Evolutionary conservation across 2,797 vertebrate genomes (phyloP), one percentile per base, ranked within the genome.

Genomic region (Liasis olivaceus): DNA sequence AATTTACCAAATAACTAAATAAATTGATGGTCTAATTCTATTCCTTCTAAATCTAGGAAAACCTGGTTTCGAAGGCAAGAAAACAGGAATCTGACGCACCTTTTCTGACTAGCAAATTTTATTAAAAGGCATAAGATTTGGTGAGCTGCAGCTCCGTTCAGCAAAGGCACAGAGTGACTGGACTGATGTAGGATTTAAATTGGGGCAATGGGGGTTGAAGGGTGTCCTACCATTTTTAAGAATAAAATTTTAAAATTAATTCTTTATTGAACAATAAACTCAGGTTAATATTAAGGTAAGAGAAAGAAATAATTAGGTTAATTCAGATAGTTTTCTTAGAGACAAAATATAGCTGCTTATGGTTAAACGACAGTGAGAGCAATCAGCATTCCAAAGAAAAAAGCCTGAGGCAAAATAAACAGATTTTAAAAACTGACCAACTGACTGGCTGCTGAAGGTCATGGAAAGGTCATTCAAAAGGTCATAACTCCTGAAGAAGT

Each of bases 381-480:
- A 69, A 69, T 60, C 24, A n/a, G 36, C 62, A 86, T 89, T 92
- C 81, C 88, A 86, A 89, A 89, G 51, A 85, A 60, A 84, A 89
- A 84, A 26, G n/a, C 59, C 87, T 62, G 12, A 86, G 89, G 54
- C 88, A 72, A 89, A 89, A 92, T 58, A 92, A 92, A 42, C n/a
- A 89, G 28, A 77, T 31, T 69, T 66, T 31, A 42, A 60, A 81
- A 88, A 64, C 36, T 42, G 64, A 66, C 54, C 42, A 72, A 77
- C 8, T 86, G 62, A 89, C 62, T 88, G 51, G n/a, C n/a, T n/a
- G 11, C 31, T 89, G 81, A 51, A 60, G 12, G 88, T 92, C 63
- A 85, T 63, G 14, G 47, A 86, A 66, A 92, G n/a, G 51, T 85
- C 51, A 89, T 47, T 17, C 13, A 42, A 17, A 88, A 92, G 42